A percentile compares a stretch with the other conserved stretches of the same genome.
phyloP scores from a whole-genome alignment of 2,797 vertebrate species.

The Chiloscyllium punctatum region DNA sequence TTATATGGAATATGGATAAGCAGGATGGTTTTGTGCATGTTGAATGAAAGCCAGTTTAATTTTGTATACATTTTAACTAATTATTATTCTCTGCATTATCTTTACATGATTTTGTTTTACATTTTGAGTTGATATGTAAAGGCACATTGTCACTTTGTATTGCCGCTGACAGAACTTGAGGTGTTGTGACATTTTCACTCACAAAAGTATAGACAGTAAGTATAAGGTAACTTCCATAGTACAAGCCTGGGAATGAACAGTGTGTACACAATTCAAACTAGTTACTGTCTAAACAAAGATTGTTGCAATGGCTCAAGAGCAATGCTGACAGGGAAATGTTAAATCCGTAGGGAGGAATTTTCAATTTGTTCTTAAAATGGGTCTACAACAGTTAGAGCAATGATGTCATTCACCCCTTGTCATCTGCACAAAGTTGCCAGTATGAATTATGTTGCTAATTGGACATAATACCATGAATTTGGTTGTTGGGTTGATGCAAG shows the following conservation, averaged over 20 bases:
- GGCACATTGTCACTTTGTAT: not conserved
- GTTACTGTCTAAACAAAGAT: constrained; percentile 13
- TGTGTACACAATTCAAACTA: not conserved
- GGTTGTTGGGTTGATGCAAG: not conserved
- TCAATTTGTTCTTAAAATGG: not conserved
- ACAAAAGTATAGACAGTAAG: not conserved
- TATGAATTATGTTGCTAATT: not conserved
- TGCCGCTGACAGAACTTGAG: constrained; percentile 4
- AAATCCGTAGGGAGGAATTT: not conserved
- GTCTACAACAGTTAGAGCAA: not conserved
- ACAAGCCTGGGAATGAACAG: not conserved
- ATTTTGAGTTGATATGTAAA: not conserved
- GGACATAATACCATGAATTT: not conserved
- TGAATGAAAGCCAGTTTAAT: not conserved
- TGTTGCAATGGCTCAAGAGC: no score
- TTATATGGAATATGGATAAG: not conserved
- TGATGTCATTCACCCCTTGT: not conserved
- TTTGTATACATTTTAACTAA: not conserved
- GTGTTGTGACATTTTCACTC: constrained; percentile 22
- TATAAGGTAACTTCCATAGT: not conserved
- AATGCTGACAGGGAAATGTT: not conserved
- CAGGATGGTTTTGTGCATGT: not conserved
- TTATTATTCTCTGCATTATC: not conserved
- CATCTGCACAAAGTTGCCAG: not conserved
- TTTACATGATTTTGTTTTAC: not conserved